Base-by-base conservation (phyloP, 2,888 invertebrate genomes). In the Linyphia triangularis region DNA sequence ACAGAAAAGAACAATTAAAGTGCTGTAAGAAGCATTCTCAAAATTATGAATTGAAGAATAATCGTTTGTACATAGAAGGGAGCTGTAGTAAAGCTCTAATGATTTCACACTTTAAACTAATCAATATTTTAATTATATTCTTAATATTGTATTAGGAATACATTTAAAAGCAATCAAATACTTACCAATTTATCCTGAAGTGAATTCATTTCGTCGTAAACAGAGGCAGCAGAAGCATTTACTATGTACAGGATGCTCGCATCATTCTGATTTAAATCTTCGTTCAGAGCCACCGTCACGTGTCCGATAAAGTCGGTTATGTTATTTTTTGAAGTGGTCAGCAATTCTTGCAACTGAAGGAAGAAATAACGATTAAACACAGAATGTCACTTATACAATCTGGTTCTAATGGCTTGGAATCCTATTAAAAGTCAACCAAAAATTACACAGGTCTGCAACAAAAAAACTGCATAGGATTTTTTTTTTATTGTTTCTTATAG, bases 101-200 rank as follows among this genome's bases (percentile, higher is more conserved):
- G n/a, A n/a, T n/a, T n/a, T n/a, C n/a, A n/a, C n/a, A n/a, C n/a
- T n/a, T n/a, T n/a, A n/a, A n/a, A n/a, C n/a, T n/a, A n/a, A n/a
- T n/a, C n/a, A n/a, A n/a, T n/a, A n/a, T n/a, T n/a, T n/a, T n/a
- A n/a, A n/a, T n/a, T n/a, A n/a, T n/a, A n/a, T n/a, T n/a, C n/a
- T n/a, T n/a, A n/a, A n/a, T n/a, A n/a, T n/a, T n/a, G n/a, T n/a
- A n/a, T n/a, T n/a, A n/a, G n/a, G n/a, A n/a, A n/a, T n/a, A n/a
- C n/a, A n/a, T n/a, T n/a, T n/a, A n/a, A n/a, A 65, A 4, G 7
- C n/a, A n/a, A n/a, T n/a, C n/a, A n/a, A 16, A 63, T 24, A 28
- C 65, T 69, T 67, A 88, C 86, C 69, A 88, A 37, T 75, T 88
- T 88, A 19, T 67, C 73, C 30, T 88, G 81, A 57, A 88, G 67